Evolutionary conservation across 2,888 invertebrate genomes (phyloP).

Genomic region (Lasioglossum villosulum): DNA sequence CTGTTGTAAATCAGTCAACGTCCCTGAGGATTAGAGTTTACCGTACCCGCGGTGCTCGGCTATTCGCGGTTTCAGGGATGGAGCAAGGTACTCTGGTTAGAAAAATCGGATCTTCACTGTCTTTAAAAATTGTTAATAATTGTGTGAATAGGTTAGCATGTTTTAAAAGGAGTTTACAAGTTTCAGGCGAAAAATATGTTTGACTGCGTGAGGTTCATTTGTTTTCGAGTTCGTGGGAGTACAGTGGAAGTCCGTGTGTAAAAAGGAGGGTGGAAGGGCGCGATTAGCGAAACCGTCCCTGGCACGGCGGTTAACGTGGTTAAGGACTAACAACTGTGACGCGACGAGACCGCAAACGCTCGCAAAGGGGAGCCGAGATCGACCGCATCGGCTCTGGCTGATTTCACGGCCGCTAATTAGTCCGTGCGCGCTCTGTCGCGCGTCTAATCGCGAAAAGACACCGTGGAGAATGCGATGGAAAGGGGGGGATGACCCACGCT

Average conservation of each 20-base stretch:
- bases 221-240: not conserved
- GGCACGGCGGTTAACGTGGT: slow-evolving; percentile 70
- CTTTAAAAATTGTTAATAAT: not conserved
- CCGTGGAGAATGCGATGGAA: not conserved
- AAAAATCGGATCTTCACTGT: slow-evolving; percentile 8
- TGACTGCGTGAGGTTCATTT: not conserved
- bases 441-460: slow-evolving; percentile 63
- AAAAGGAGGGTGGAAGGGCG: not conserved
- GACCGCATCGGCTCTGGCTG: slow-evolving; percentile 68
- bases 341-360: slow-evolving; percentile 68
- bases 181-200: not conserved
- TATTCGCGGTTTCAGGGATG: slow-evolving; percentile 55
- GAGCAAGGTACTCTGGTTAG: slow-evolving; percentile 33
- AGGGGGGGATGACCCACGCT: not conserved
- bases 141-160: not conserved
- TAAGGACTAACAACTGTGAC: slow-evolving; percentile 76
- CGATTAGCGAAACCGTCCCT: slow-evolving; percentile 48
- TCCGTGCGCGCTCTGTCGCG: slow-evolving; percentile 58
- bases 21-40: slow-evolving; percentile 74
- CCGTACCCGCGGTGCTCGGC: too few species aligned
- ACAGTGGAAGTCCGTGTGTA: not conserved
- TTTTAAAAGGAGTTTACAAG: not conserved
- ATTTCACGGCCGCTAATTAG: slow-evolving; percentile 79
- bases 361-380: slow-evolving; percentile 61
- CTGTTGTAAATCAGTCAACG: slow-evolving; percentile 82